Percentiles rank a stretch among this genome's conserved stretches.
phyloP scores from a whole-genome alignment of 2,797 vertebrate genomes.

The Huso huso region DNA sequence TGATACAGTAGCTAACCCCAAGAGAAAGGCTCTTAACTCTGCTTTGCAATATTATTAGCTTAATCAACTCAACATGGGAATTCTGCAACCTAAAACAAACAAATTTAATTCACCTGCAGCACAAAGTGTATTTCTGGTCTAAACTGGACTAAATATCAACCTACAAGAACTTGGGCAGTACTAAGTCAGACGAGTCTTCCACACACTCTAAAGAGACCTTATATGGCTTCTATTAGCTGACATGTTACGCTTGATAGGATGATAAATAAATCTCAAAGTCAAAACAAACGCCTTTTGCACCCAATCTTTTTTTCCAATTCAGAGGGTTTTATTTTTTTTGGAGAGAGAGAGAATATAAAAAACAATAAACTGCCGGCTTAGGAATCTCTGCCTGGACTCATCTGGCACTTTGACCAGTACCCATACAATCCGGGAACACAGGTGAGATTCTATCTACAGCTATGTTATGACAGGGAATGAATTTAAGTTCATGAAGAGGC shows the following conservation, averaged over 20 bases:
- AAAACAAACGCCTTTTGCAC: constrained; percentile 1
- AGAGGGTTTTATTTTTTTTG: background rate
- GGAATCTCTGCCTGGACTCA: no score
- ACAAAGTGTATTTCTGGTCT: background rate
- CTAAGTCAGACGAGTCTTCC: background rate
- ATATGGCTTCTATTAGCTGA: background rate
- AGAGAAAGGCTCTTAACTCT: constrained; percentile 16
- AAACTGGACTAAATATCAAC: background rate
- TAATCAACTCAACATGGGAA: constrained; percentile 36
- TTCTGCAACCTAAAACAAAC: constrained; percentile 28
- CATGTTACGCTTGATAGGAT: background rate
- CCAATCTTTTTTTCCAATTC: background rate
- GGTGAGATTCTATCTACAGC: no score
- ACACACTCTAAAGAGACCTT: background rate
- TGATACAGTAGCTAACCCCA: constrained; percentile 1
- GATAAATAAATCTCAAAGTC: background rate
- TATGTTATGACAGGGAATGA: no score
- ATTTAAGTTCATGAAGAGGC: no score
- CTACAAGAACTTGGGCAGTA: background rate
- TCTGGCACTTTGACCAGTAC: no score
- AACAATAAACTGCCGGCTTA: no score
- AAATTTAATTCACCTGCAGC: constrained; percentile 30
- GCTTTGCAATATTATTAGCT: constrained; percentile 21
- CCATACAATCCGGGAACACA: no score
- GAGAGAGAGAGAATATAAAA: no score